Evolutionary conservation across 2,888 invertebrate species (phyloP).

Genomic region (Corbicula japonica): DNA sequence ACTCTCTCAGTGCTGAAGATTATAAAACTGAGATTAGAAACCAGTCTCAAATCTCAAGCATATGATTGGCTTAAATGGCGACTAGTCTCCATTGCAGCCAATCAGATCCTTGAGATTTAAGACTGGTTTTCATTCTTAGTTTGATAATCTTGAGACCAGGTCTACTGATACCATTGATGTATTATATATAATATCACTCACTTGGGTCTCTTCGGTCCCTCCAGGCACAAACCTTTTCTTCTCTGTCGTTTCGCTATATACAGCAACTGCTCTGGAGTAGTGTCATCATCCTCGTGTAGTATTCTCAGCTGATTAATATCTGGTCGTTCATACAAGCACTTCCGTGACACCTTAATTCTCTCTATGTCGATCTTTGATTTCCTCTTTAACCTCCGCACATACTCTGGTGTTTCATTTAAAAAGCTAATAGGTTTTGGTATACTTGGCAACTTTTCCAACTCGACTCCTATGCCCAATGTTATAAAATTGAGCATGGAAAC

Average conservation of each 20-base stretch:
- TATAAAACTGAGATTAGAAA: neutral
- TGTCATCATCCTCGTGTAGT: no score
- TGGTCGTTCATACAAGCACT: slow-evolving; percentile 59
- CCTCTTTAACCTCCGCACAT: no score
- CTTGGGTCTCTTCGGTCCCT: slow-evolving; percentile 67
- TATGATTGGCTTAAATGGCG: neutral
- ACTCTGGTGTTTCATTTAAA: no score
- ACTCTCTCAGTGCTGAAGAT: no score
- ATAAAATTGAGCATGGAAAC: no score
- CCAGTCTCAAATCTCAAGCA: neutral
- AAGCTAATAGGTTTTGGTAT: no score
- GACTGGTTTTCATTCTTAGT: neutral
- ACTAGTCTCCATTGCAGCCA: neutral
- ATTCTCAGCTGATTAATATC: no score
- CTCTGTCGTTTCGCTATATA: slow-evolving; percentile 26
- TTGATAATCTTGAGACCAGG: neutral
- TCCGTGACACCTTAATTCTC: slow-evolving; percentile 68
- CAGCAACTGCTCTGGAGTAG: no score
- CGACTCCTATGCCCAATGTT: no score
- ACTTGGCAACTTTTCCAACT: no score
- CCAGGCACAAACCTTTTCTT: slow-evolving; percentile 59
- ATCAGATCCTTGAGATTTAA: neutral
- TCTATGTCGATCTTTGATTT: slow-evolving; percentile 71
- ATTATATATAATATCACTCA: slow-evolving; percentile 31
- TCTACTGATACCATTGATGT: neutral